Evolutionary conservation across 2,888 invertebrate species (phyloP).

Genomic region (Axea sp.): DNA sequence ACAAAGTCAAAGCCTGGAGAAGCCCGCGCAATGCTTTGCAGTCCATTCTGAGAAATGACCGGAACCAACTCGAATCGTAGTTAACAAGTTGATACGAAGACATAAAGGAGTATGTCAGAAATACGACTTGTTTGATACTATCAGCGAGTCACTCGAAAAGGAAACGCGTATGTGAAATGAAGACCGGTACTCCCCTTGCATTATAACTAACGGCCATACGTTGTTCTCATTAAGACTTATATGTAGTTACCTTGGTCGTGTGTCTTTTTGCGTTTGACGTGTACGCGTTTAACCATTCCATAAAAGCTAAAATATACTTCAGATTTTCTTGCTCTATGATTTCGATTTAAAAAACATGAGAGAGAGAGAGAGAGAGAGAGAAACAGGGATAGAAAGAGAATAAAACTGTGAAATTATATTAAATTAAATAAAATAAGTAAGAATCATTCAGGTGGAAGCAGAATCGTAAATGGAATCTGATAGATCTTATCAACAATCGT

Average conservation of each 20-base stretch:
- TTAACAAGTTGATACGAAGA: conserved; percentile 57
- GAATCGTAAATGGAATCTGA: conserved; percentile 31
- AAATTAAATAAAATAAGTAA: conserved; percentile 25
- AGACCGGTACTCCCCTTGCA: conserved; percentile 60
- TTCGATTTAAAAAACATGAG: too few relatives aligned
- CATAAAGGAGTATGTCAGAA: conserved; percentile 55
- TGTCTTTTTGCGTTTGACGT: conserved; percentile 36
- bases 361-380: too few relatives aligned
- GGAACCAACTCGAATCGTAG: conserved; percentile 48
- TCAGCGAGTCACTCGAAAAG: conserved; percentile 60
- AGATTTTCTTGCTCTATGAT: conserved; percentile 13
- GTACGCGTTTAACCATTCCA: conserved; percentile 26
- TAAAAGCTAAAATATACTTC: conserved; percentile 38
- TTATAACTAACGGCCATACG: conserved; percentile 49
- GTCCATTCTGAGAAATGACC: conserved; percentile 60
- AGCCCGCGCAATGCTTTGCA: conserved; percentile 34
- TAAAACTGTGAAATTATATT: background rate
- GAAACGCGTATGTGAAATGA: conserved; percentile 62
- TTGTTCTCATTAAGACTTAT: conserved; percentile 60
- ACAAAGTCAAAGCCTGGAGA: conserved; percentile 37
- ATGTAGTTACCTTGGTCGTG: conserved; percentile 37
- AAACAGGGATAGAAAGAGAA: conserved; percentile 1
- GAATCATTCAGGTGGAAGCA: conserved; percentile 12
- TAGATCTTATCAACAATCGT: conserved; percentile 32
- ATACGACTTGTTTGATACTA: conserved; percentile 48